Evolutionary conservation across 2,113 vertebrate genomes (phyloP), one percentile per base, ranked within the genome.

Genomic region (Menura novaehollandiae): DNA sequence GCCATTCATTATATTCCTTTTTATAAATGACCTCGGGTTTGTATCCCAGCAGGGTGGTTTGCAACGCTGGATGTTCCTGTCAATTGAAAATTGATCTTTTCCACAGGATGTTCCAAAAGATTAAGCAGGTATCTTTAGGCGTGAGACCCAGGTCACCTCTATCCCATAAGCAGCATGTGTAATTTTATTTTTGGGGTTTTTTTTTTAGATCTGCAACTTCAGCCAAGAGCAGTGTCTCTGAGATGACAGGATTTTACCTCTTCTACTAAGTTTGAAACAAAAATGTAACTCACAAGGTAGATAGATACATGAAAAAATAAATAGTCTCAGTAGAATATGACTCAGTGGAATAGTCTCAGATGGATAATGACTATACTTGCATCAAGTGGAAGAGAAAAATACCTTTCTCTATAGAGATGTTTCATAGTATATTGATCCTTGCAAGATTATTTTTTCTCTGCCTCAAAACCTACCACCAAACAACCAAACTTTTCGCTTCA

Each of bases 51-150:
- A 92, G 82, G 88, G 63, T 92, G 27, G 28, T 87, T 96, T 93
- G 83, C 46, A 64, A 63, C 37, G 60, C 53, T 82, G 52, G 79
- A 85, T 95, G 59, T 92, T 88, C 64, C 64, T 92, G 86, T 93
- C 87, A 89, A 94, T 46, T 77, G 58, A 93, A 96, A 96, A 95
- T 73, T 85, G 69, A 96, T 95, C 90, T 91, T 97, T 95, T 88
- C 74, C 35, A 68, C 9, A 13, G n/a, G 67, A 55, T 86, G 63
- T 86, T 96, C 76, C 76, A 73, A 94, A 94, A 92, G 56, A 90
- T 89, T 89, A 93, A 92, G 41, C 68, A 86, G 69, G 24, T 85
- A 41, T 86, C 74, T 96, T 95, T 89, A 95, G 78, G 26, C 47
- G 55, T 55, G 44, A 94, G 53, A 51, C 15, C 83, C 27, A 14